phyloP scores from a whole-genome alignment of 2,113 vertebrate genomes.

The Hystrix brachyura region DNA sequence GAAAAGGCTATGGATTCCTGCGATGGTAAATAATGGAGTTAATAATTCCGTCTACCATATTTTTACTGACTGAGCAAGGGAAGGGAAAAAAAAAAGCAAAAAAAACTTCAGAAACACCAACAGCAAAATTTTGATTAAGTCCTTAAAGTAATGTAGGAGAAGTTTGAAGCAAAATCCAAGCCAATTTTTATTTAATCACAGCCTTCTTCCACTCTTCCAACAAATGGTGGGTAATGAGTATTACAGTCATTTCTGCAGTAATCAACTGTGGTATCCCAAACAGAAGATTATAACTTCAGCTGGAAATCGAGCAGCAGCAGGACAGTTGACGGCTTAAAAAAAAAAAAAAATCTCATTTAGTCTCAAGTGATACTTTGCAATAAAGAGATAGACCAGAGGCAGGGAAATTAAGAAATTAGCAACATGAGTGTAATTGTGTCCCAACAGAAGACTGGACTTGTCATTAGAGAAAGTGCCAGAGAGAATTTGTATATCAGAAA shows the following conservation, averaged over 20 bases:
- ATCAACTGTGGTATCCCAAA: slow-evolving; percentile 82
- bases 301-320: slow-evolving; percentile 81
- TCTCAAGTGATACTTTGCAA: slow-evolving; percentile 73
- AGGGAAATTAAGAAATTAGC: slow-evolving; percentile 82
- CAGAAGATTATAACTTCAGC: slow-evolving; percentile 85
- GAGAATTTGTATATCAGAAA: slow-evolving; percentile 70
- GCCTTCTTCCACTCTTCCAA: slow-evolving; percentile 74
- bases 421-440: slow-evolving; percentile 72
- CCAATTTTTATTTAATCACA: slow-evolving; percentile 82
- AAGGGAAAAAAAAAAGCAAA: neutral
- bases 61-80: slow-evolving; percentile 40
- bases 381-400: slow-evolving; percentile 67
- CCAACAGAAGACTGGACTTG: slow-evolving; percentile 69
- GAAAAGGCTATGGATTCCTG: neutral
- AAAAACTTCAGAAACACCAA: slow-evolving; percentile 62
- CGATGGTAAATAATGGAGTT: neutral
- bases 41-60: neutral
- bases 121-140: slow-evolving; percentile 74
- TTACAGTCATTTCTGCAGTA: slow-evolving; percentile 82
- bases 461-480: slow-evolving; percentile 68
- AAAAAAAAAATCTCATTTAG: slow-evolving; percentile 71
- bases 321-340: slow-evolving; percentile 76
- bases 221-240: slow-evolving; percentile 83
- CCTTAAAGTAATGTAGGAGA: slow-evolving; percentile 57
- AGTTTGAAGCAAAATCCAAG: slow-evolving; percentile 63